phyloP scores from a whole-genome alignment of 2,113 vertebrate species.

The Hemichromis elongatus region DNA sequence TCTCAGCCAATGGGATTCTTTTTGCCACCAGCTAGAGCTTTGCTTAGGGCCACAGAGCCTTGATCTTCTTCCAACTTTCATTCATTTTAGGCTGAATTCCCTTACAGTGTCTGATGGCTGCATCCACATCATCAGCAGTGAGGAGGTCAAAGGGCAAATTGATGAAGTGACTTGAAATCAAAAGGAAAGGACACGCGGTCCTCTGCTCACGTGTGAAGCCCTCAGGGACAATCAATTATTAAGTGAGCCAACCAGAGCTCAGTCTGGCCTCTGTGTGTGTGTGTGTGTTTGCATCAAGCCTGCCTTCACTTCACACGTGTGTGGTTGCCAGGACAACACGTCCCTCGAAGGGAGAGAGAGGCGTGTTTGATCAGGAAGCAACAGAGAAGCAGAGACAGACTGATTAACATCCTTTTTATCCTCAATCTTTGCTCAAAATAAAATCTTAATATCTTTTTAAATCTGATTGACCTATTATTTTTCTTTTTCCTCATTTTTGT shows the following conservation, averaged over 20 bases:
- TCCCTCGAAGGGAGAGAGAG: not conserved
- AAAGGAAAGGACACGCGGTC: not conserved
- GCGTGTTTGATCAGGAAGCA: not conserved
- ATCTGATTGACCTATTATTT: not conserved
- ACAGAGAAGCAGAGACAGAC: not conserved
- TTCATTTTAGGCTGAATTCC: not conserved
- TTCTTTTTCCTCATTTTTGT: not conserved
- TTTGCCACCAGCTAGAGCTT: not conserved
- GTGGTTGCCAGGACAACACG: constrained; percentile 44
- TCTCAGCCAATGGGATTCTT: not conserved
- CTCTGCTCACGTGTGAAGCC: not conserved
- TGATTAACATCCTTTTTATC: not conserved
- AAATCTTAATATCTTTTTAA: not conserved
- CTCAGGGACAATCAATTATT: constrained; percentile 55
- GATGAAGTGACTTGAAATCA: not conserved
- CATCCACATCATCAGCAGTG: not conserved
- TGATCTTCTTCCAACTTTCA: not conserved
- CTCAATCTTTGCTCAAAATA: not conserved
- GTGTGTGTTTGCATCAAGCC: not conserved
- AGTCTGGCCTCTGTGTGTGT: not conserved
- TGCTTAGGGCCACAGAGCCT: not conserved
- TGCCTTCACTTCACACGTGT: not conserved
- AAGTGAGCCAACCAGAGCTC: constrained; percentile 9
- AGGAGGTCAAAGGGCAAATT: not conserved
- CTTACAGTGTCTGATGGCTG: not conserved